A percentile compares a stretch with the other conserved stretches of the same genome.
Evolutionary conservation across 2,888 invertebrate species (phyloP).

Genomic region (Lithophane leautieri): DNA sequence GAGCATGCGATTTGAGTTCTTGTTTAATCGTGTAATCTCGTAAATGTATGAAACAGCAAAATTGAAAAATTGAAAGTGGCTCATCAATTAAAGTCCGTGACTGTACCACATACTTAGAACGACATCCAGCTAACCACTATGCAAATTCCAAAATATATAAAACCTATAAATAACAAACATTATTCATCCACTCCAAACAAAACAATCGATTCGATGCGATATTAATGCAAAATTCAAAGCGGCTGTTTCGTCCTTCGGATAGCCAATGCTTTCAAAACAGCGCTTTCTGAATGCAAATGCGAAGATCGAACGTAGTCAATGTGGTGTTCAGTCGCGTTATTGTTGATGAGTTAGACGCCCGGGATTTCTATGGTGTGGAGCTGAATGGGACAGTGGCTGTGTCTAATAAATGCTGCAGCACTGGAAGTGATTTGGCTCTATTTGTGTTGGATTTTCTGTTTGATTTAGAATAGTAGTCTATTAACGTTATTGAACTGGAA

Average conservation of each 20-base stretch:
- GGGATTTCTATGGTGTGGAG: conserved; percentile 51
- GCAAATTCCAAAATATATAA: conserved; percentile 45
- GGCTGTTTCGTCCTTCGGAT: conserved; percentile 72
- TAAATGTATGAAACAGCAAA: too few species aligned
- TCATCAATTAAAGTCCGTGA: too few species aligned
- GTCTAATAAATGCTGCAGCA: conserved; percentile 36
- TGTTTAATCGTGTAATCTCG: too few species aligned
- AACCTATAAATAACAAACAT: conserved; percentile 55
- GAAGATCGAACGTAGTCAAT: conserved; percentile 65
- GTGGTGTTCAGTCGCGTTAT: conserved; percentile 59
- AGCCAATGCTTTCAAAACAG: conserved; percentile 76
- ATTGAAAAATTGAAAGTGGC: too few species aligned
- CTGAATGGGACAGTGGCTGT: conserved; percentile 53
- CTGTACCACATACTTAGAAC: neutral
- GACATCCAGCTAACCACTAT: conserved; percentile 11
- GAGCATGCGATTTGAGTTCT: too few species aligned
- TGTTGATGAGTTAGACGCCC: conserved; percentile 64
- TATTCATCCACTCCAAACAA: conserved; percentile 59
- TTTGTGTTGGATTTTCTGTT: conserved; percentile 14
- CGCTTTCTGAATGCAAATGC: conserved; percentile 77
- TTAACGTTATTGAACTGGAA: neutral
- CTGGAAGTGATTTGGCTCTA: conserved; percentile 41
- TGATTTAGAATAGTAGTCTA: neutral
- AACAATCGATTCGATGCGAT: conserved; percentile 65
- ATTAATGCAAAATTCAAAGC: conserved; percentile 78